Conservation (phyloP, 2,888 invertebrate genomes). For the Neelides folsomi region DNA sequence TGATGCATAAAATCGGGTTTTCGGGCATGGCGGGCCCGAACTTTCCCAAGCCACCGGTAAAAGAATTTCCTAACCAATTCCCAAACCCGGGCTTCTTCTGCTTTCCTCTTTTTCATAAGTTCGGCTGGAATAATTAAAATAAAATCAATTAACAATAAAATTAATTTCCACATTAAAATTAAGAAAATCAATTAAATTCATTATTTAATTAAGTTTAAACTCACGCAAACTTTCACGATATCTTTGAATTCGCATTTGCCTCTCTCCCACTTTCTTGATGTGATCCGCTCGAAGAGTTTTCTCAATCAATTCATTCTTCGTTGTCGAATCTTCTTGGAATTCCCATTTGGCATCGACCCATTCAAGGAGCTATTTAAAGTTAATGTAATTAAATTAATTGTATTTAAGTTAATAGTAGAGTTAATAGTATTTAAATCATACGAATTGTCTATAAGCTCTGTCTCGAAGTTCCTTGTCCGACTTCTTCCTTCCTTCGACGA, state of each 20-base stretch:
- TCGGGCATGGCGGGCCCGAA: conserved; percentile 4
- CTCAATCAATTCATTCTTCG: neutral
- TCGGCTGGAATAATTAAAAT: neutral
- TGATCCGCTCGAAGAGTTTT: neutral
- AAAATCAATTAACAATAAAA: neutral
- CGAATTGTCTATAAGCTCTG: no score
- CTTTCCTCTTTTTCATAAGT: neutral
- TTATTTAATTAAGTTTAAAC: neutral
- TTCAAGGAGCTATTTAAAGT: no score
- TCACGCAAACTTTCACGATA: neutral
- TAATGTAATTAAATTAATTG: no score
- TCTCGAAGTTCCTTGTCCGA: no score
- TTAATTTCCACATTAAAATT: neutral
- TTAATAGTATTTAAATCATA: no score
- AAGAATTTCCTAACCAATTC: conserved; percentile 7
- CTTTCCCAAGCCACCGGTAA: conserved; percentile 10
- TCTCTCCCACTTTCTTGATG: neutral
- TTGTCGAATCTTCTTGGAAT: neutral
- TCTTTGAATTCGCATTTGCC: neutral
- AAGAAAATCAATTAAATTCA: neutral
- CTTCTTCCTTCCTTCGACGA: no score
- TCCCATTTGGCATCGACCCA: neutral
- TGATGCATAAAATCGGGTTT: conserved; percentile 9
- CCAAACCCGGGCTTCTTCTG: neutral
- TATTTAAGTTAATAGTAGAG: no score